A percentile compares a stretch with the other conserved stretches of the same genome.
Conservation (phyloP, 2,888 invertebrate genomes). For the Protonemura montana region DNA sequence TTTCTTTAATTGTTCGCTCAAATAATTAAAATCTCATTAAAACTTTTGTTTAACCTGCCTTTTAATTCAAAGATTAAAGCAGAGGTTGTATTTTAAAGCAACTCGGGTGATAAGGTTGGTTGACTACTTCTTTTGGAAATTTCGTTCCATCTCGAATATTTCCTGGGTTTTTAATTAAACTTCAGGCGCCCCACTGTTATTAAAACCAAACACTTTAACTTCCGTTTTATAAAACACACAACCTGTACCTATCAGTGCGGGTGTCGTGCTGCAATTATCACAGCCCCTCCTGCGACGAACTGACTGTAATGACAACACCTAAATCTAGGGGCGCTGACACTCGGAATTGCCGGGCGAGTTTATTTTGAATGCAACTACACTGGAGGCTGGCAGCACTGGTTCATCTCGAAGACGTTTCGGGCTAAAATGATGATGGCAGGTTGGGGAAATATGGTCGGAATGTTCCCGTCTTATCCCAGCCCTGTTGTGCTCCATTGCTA, state of each 20-base stretch:
- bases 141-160: constrained; percentile 14
- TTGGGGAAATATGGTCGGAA: constrained; percentile 35
- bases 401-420: constrained; percentile 12
- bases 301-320: background rate
- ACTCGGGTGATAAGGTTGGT: constrained; percentile 2
- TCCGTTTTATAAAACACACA: constrained; percentile 32
- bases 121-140: constrained; percentile 18
- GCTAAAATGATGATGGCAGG: constrained; percentile 34
- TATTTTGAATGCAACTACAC: background rate
- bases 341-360: background rate
- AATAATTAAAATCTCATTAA: constrained; percentile 12
- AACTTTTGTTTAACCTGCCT: constrained; percentile 12
- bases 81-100: background rate
- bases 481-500: constrained; percentile 23
- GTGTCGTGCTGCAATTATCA: background rate
- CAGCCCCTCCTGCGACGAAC: background rate
- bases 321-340: background rate
- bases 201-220: constrained; percentile 30
- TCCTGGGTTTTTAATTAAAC: constrained; percentile 39
- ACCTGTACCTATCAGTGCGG: constrained; percentile 18
- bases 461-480: background rate
- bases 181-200: constrained; percentile 20
- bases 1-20: background rate
- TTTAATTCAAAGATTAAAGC: constrained; percentile 1
- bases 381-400: background rate